Base-by-base conservation (phyloP, 2,113 vertebrate genomes). In the Eclectus roratus region DNA sequence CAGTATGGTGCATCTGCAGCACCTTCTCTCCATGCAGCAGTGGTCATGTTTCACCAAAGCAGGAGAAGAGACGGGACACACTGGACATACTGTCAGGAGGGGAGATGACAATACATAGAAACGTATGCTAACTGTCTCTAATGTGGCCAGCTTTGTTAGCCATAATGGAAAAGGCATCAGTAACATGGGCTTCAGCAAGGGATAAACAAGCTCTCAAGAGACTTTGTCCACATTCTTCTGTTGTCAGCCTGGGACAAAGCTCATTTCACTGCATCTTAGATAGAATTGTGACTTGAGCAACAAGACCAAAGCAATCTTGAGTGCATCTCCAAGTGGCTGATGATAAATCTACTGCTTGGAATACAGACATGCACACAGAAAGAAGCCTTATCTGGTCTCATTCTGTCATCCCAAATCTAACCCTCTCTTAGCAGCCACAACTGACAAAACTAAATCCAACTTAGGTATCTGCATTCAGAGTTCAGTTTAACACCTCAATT, bases 401-500 rank as follows among this genome's bases (percentile, higher is more conserved):
- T 96, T 93, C 90, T 97, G 95, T 97, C 95, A 95, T 74, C 83
- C 91, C 4, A 1, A 87, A 91, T 94, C 77, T 91, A 89, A 92
- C 94, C 95, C 61, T 68, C 52, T 92, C 80, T 72, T 39, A 55
- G 66, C 77, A 93, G 91, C 83, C 65, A 27, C 0, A 56, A n/a
- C 60, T 89, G 89, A 95, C 77, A 86, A 86, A 93, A 95, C 84
- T 68, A 65, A 86, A 79, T 9, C 91, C 91, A 89, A 92, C 94
- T 84, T 50, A 23, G 76, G 64, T 19, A 94, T 80, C 80, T 46
- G 82, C 7, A 6, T 35, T 73, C 89, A 65, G 56, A 91, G 68
- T 39, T 79, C 76, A 50, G 25, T 53, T 87, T 87, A 93, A 94
- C 93, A 89, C 73, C 84, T 94, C 77, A 65, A 58, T 85, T 88